phyloP scores from a whole-genome alignment of 1,140 invertebrate genomes.

The Sitophilus oryzae region DNA sequence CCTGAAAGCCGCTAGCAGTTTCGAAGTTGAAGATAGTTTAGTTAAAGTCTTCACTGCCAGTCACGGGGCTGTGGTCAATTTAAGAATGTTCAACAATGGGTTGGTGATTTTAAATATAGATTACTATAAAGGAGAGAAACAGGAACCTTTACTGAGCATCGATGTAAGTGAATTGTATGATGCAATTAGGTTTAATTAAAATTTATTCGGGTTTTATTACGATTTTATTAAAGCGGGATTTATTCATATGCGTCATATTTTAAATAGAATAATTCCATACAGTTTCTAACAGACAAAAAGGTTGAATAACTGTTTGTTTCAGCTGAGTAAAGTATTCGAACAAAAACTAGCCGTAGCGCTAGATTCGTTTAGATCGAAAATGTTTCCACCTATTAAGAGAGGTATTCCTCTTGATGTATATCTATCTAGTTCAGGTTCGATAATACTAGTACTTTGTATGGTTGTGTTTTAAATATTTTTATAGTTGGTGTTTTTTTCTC shows the following conservation, averaged over 20 bases:
- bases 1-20: conserved; percentile 53
- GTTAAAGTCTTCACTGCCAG: conserved; percentile 63
- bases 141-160: conserved; percentile 62
- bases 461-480: too few species aligned
- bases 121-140: conserved; percentile 68
- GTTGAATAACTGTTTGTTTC: conserved; percentile 22
- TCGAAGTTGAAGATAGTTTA: conserved; percentile 57
- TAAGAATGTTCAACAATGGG: conserved; percentile 65
- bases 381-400: conserved; percentile 75
- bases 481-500: too few species aligned
- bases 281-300: too few species aligned
- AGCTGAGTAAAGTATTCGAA: conserved; percentile 65
- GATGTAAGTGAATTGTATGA: conserved; percentile 55
- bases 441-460: neutral
- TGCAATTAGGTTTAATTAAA: neutral
- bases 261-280: neutral
- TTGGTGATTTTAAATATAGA: conserved; percentile 74
- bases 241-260: neutral
- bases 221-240: neutral
- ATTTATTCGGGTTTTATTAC: neutral
- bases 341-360: conserved; percentile 63
- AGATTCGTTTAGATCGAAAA: conserved; percentile 68
- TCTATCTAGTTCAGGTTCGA: conserved; percentile 77
- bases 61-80: conserved; percentile 59
- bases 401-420: conserved; percentile 78